Evolutionary conservation across 2,113 vertebrate genomes (phyloP), one percentile per base, ranked within the genome.

Genomic region (Entelurus aequoreus): DNA sequence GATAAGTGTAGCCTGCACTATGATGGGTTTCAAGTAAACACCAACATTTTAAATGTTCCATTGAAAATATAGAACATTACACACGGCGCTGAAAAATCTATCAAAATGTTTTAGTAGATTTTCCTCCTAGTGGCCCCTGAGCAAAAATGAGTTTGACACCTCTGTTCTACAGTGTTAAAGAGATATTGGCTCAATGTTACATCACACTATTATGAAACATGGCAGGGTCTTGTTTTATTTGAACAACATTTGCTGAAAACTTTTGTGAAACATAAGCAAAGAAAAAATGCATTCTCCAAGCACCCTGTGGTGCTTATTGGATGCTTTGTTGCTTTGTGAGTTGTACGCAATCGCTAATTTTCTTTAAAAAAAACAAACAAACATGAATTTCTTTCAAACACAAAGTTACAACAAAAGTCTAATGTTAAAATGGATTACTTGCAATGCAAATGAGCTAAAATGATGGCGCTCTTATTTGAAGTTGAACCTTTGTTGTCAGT

Each of bases 401-500:
- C 74, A 72, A 74, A 50, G 50, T 72, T 71, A 62, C 74, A 72
- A 74, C 64, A 78, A 84, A 87, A 87, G 66, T 83, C n/a, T 73
- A 79, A 83, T 72, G 71, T 67, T 85, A 82, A 83, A 85, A 88
- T 71, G 63, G 85, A 74, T 80, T 81, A 83, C 81, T 86, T 75
- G 80, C 71, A 68, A 84, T 89, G 84, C 79, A 88, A 90, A 91
- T 88, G 62, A 90, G 78, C 53, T 55, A 69, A 82, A 84, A 71
- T 81, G 81, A 84, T 75, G 76, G 66, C 67, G 69, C 65, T 71
- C 69, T 86, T 82, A 84, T 88, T 86, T 88, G 81, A 87, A 87
- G 81, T 78, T 60, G 64, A 80, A 82, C 75, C 85, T 84, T 90
- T 90, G 87, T 88, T 89, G 82, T 87, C 82, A 72, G 83, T 81